phyloP scores from a whole-genome alignment of 2,113 vertebrate species.

The Corythoichthys intestinalis region DNA sequence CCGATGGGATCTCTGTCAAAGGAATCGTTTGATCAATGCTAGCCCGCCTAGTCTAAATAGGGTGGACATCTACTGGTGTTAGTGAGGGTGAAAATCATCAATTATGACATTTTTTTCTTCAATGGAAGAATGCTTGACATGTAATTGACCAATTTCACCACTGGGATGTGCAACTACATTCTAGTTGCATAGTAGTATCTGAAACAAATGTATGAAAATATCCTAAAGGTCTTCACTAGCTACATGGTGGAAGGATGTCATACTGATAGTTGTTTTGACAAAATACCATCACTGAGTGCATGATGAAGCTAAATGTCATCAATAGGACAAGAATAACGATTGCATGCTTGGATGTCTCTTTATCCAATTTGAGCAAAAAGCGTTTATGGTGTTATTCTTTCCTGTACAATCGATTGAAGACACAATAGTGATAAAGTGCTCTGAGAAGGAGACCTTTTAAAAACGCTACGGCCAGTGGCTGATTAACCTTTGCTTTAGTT shows the following conservation, averaged over 20 bases:
- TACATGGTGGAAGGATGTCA: neutral
- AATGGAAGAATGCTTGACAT: neutral
- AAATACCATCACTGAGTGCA: neutral
- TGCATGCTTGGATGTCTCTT: conserved; percentile 21
- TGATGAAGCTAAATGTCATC: conserved; percentile 28
- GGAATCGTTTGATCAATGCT: neutral
- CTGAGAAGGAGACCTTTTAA: conserved; percentile 26
- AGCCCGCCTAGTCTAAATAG: no score
- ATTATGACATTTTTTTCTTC: neutral
- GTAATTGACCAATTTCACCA: neutral
- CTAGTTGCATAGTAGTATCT: neutral
- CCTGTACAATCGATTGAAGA: conserved; percentile 29
- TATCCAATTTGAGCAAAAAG: conserved; percentile 15
- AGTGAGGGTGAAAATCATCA: neutral
- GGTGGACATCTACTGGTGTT: no score
- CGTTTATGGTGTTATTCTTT: conserved; percentile 15
- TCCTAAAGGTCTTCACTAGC: neutral
- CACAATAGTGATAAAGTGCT: conserved; percentile 23
- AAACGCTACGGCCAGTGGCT: conserved; percentile 1
- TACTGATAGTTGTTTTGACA: neutral
- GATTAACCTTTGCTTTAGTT: conserved; percentile 48
- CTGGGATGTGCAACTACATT: neutral
- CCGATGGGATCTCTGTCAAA: neutral
- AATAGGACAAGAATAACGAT: conserved; percentile 33
- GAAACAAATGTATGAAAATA: neutral